A percentile compares a stretch with the other conserved stretches of the same genome.
Evolutionary conservation across 2,888 invertebrate genomes (phyloP).

Genomic region (Limnephilus auricula): DNA sequence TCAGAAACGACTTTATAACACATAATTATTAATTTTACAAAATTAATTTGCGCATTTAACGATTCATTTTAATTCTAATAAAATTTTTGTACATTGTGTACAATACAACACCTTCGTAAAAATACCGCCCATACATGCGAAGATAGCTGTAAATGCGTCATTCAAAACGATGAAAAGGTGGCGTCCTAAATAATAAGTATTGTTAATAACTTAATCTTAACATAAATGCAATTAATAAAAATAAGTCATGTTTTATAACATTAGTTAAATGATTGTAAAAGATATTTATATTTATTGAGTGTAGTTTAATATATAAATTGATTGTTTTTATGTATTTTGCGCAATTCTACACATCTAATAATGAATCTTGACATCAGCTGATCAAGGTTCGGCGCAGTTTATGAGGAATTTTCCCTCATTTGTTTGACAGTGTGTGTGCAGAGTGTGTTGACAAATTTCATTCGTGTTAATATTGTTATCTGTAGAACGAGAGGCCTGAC

Average conservation of each 20-base stretch:
- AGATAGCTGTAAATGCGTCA: neutral
- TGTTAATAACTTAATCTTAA: neutral
- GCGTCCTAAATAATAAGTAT: neutral
- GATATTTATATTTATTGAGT: neutral
- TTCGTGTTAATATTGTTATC: neutral
- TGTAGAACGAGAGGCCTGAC: neutral
- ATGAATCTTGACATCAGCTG: constrained; percentile 34
- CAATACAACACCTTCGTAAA: constrained; percentile 24
- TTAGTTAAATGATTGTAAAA: too few relatives aligned
- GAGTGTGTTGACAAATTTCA: constrained; percentile 30
- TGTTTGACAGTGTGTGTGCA: neutral
- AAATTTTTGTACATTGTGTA: neutral
- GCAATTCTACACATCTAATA: neutral
- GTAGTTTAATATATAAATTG: neutral
- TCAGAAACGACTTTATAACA: neutral
- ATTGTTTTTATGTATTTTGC: neutral
- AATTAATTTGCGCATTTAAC: neutral
- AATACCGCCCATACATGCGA: neutral
- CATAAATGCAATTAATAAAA: neutral
- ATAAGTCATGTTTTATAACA: neutral
- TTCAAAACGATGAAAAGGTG: neutral
- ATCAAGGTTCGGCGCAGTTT: constrained; percentile 50
- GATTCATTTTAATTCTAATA: neutral
- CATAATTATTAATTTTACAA: neutral
- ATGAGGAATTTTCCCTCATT: constrained; percentile 19